Conservation (phyloP, 1,140 invertebrate genomes). For the Hydropsyche tenuis region DNA sequence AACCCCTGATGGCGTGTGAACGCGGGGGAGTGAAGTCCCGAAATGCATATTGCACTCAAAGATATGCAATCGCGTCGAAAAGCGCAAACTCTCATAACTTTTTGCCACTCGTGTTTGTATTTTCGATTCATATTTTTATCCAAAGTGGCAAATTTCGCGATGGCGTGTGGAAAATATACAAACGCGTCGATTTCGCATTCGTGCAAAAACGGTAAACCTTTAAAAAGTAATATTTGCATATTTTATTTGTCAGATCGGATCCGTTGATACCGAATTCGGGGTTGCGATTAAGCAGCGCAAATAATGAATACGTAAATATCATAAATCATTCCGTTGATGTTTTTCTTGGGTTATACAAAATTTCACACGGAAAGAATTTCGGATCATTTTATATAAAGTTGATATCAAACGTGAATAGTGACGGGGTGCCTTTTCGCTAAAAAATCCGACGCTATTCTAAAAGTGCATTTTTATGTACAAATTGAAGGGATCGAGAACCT, state of each 20-base stretch:
- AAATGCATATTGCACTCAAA: slow-evolving; percentile 2
- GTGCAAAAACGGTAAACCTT: neutral
- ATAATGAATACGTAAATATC: no score
- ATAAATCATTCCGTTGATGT: no score
- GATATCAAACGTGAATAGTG: neutral
- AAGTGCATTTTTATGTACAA: slow-evolving; percentile 36
- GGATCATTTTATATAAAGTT: slow-evolving; percentile 15
- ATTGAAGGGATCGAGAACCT: slow-evolving; percentile 19
- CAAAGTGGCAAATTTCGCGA: neutral
- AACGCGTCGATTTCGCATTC: neutral
- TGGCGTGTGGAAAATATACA: neutral
- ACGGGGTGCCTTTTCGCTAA: neutral
- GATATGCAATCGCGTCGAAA: slow-evolving; percentile 1
- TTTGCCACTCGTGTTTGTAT: neutral
- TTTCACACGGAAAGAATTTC: neutral
- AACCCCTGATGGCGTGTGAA: slow-evolving; percentile 44
- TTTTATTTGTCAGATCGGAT: neutral
- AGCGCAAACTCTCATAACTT: neutral
- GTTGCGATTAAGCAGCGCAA: no score
- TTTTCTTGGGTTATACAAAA: neutral
- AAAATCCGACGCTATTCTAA: neutral
- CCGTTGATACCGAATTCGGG: no score
- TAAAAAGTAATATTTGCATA: slow-evolving; percentile 9
- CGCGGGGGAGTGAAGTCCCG: neutral
- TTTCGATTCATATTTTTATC: neutral